These are phyloP conservation scores for Arothron firmamentum DNA, from an alignment of 2,113 vertebrate genomes.

Conservation along the genomic window DNA sequence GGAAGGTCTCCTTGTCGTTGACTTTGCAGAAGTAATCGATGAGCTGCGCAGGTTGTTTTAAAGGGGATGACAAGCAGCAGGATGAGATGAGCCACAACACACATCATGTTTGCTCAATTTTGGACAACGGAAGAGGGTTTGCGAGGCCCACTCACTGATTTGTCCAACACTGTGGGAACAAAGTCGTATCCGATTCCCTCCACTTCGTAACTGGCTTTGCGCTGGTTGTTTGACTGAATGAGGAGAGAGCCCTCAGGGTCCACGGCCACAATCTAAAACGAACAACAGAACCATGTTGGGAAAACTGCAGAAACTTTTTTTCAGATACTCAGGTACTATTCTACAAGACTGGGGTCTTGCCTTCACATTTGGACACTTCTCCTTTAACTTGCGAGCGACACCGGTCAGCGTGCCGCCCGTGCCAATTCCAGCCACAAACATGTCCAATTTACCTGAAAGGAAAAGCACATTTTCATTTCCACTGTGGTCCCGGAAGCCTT, in stretches of 20 bases:
- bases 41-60: conserved; percentile 61
- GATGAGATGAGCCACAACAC: too few species aligned
- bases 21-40: conserved; percentile 88
- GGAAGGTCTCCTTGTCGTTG: conserved; percentile 79
- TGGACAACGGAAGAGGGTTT: too few species aligned
- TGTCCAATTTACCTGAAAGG: conserved; percentile 83
- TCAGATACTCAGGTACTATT: background rate
- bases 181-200: conserved; percentile 93
- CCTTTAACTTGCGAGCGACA: conserved; percentile 86
- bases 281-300: background rate
- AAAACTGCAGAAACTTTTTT: background rate
- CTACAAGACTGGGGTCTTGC: conserved; percentile 46
- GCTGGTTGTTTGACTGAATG: conserved; percentile 74
- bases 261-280: conserved; percentile 81
- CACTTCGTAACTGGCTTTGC: conserved; percentile 80
- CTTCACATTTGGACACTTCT: conserved; percentile 84
- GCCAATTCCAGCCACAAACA: conserved; percentile 83
- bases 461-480: background rate
- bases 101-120: background rate
- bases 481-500: background rate
- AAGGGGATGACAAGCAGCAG: background rate
- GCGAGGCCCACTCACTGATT: conserved; percentile 72
- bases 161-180: conserved; percentile 85
- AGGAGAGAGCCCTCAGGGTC: conserved; percentile 89
- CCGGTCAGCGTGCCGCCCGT: conserved; percentile 91